A percentile compares a stretch with the other conserved stretches of the same genome.
Evolutionary conservation across 2,113 vertebrate species (phyloP).

Genomic region (Thryonomys swinderianus): DNA sequence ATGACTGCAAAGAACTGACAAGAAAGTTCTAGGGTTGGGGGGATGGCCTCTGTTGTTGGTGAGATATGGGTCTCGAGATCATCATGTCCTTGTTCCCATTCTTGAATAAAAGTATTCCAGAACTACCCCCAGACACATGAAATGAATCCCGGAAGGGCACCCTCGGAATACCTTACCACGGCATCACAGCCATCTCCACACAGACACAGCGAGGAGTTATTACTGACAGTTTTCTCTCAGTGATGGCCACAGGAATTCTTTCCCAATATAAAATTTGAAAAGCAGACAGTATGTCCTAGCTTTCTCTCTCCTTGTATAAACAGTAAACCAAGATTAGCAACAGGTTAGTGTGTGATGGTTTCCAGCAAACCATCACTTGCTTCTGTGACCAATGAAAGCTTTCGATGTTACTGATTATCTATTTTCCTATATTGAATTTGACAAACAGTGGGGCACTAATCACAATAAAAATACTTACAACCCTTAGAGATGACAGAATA

Average conservation of each 20-base stretch:
- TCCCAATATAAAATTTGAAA: conserved; percentile 26
- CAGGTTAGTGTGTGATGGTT: not conserved
- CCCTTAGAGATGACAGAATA: conserved; percentile 5
- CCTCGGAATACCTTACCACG: not conserved
- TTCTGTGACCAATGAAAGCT: not conserved
- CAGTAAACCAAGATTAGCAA: not conserved
- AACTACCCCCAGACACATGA: not conserved
- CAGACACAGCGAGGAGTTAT: not conserved
- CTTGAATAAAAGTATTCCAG: not conserved
- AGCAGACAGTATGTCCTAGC: not conserved
- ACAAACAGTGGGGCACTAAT: not conserved
- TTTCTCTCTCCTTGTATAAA: conserved; percentile 15
- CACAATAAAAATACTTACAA: conserved; percentile 28
- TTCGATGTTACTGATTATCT: not conserved
- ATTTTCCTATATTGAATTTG: conserved; percentile 36
- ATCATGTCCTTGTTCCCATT: not conserved
- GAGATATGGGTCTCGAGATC: not conserved
- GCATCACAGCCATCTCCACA: not conserved
- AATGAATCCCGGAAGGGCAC: not conserved
- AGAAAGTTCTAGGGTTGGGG: not conserved
- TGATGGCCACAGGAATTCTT: not conserved
- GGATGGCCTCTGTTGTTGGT: not conserved
- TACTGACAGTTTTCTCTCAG: not conserved
- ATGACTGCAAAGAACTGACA: not conserved
- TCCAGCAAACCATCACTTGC: conserved; percentile 2